These are phyloP conservation scores for Scelioninae gen. 1 DNA, from an alignment of 2,888 invertebrate genomes.

Conservation along the genomic window DNA sequence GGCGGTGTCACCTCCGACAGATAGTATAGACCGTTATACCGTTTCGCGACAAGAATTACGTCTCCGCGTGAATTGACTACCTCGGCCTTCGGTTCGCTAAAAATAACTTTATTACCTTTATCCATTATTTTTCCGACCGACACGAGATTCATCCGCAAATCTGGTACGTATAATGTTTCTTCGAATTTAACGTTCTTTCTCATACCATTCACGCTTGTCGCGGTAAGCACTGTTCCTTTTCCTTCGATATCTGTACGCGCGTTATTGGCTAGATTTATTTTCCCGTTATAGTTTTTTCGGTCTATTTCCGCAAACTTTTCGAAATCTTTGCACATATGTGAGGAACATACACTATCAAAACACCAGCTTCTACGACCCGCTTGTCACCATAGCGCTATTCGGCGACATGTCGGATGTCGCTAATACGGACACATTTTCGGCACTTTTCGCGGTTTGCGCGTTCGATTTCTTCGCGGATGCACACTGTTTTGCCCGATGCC, in stretches of 20 bases:
- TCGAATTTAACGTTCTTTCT: neutral
- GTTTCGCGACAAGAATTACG: conserved; percentile 35
- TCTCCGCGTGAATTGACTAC: conserved; percentile 19
- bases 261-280: neutral
- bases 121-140: conserved; percentile 36
- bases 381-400: neutral
- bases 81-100: conserved; percentile 33
- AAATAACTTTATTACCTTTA: conserved; percentile 49
- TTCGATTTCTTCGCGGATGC: neutral
- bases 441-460: neutral
- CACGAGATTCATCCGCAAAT: conserved; percentile 26
- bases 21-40: conserved; percentile 11
- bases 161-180: neutral
- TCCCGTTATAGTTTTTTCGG: neutral
- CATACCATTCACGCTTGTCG: conserved; percentile 1
- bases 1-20: neutral
- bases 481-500: conserved; percentile 52
- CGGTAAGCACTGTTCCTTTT: conserved; percentile 19
- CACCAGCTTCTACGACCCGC: conserved; percentile 42
- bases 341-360: conserved; percentile 51
- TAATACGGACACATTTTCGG: neutral
- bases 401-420: neutral
- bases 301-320: neutral
- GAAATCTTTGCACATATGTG: conserved; percentile 11
- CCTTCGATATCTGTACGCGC: neutral